A percentile compares a stretch with the other conserved stretches of the same genome.
These are phyloP conservation scores for Tribolium madens DNA, from an alignment of 1,140 invertebrate genomes.

Conservation along the genomic window DNA sequence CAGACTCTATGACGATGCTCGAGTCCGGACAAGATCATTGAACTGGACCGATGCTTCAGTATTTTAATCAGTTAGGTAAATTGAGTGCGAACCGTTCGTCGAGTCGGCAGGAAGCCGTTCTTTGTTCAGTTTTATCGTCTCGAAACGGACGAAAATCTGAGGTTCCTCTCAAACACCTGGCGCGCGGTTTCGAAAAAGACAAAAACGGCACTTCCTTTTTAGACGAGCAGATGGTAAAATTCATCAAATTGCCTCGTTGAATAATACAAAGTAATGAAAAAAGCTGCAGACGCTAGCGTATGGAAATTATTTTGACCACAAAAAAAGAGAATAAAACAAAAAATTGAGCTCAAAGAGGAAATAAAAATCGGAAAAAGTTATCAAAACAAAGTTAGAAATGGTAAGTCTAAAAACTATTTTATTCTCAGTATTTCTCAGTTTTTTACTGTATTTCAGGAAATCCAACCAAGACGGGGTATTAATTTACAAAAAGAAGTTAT, in stretches of 20 bases:
- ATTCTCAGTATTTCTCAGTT: too few relatives aligned
- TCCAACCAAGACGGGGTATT: too few relatives aligned
- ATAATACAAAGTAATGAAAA: neutral
- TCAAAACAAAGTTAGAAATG: too few relatives aligned
- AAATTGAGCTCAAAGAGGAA: too few relatives aligned
- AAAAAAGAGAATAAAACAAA: too few relatives aligned
- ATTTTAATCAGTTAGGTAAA: conserved; percentile 39
- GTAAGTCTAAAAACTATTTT: too few relatives aligned
- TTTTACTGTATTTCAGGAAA: too few relatives aligned
- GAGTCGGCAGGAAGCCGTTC: conserved; percentile 30
- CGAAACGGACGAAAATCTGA: conserved; percentile 14
- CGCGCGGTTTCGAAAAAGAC: neutral
- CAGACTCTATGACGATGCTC: conserved; percentile 6
- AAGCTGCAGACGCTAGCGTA: neutral
- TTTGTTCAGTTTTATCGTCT: conserved; percentile 21
- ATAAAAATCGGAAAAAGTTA: too few relatives aligned
- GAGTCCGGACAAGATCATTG: conserved; percentile 31
- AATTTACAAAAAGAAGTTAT: too few relatives aligned
- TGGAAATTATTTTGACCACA: too few relatives aligned
- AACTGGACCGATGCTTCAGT: conserved; percentile 35
- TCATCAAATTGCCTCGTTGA: neutral
- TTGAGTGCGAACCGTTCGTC: conserved; percentile 34
- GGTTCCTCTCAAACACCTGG: conserved; percentile 25
- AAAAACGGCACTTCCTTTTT: conserved; percentile 6
- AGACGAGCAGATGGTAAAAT: neutral